Conservation (phyloP, 2,113 vertebrate species). For the Panurus biarmicus region DNA sequence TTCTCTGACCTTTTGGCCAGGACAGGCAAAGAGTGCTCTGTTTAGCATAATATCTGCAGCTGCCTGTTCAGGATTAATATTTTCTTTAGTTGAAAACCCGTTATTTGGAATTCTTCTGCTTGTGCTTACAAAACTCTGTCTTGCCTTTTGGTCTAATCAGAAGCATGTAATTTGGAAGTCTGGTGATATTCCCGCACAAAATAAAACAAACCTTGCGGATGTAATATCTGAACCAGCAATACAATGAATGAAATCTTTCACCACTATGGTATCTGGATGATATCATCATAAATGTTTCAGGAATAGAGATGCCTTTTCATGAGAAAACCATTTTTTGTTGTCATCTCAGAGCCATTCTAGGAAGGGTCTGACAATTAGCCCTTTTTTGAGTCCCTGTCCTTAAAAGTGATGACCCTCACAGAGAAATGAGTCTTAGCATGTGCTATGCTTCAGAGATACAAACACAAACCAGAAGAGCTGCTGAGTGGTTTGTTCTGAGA, state of each 20-base stretch:
- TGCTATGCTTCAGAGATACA: not conserved
- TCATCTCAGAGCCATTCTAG: not conserved
- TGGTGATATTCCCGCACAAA: not conserved
- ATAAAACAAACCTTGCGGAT: accelerated
- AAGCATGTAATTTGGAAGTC: not conserved
- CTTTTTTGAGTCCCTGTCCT: not conserved
- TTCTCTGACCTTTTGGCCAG: not conserved
- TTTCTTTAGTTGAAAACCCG: not conserved
- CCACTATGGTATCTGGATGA: not conserved
- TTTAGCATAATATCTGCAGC: not conserved
- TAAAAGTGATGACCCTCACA: not conserved
- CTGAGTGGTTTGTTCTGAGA: not conserved
- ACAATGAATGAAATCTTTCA: not conserved
- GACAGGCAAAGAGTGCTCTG: not conserved
- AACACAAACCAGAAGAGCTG: not conserved
- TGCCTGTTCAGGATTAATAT: not conserved
- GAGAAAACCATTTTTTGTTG: not conserved
- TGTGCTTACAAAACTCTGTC: not conserved
- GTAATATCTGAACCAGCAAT: not conserved
- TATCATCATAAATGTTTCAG: not conserved
- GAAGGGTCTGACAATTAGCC: not conserved
- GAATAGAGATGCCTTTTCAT: not conserved
- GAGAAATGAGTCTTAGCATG: not conserved
- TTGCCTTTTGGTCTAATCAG: not conserved
- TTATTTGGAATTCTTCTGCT: not conserved